Evolutionary conservation across 2,113 vertebrate genomes (phyloP).

Genomic region (Xyliphius kryptos): DNA sequence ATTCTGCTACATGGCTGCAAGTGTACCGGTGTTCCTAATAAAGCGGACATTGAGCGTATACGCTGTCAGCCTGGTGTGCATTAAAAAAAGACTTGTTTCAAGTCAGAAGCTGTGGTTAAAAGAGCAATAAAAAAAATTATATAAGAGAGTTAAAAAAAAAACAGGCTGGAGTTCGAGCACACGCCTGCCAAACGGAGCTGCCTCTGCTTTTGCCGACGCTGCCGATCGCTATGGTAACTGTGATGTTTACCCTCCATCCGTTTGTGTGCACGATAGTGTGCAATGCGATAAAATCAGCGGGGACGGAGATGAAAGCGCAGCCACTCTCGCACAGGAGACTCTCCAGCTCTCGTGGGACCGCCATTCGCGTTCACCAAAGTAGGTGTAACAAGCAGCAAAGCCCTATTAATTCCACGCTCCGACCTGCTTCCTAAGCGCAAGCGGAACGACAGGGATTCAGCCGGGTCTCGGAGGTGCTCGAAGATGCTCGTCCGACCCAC

Average conservation of each 20-base stretch:
- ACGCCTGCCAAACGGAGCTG: conserved; percentile 7
- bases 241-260: conserved; percentile 68
- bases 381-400: conserved; percentile 65
- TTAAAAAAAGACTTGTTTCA: no score
- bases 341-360: conserved; percentile 49
- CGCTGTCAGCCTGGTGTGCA: no score
- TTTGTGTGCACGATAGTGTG: conserved; percentile 68
- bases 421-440: conserved; percentile 48
- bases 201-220: conserved; percentile 57
- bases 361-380: conserved; percentile 67
- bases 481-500: conserved; percentile 44
- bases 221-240: conserved; percentile 68
- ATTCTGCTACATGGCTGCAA: no score
- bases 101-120: no score
- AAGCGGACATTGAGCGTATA: no score
- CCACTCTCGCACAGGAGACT: conserved; percentile 55
- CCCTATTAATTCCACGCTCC: conserved; percentile 55
- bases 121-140: no score
- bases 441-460: background rate
- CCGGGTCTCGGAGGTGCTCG: conserved; percentile 13
- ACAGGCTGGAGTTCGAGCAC: no score
- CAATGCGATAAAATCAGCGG: conserved; percentile 65
- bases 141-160: no score
- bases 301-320: conserved; percentile 69
- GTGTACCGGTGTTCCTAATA: no score